These are phyloP conservation scores for Cyclophora albipunctata DNA, from an alignment of 2,888 invertebrate species.

Conservation along the genomic window DNA sequence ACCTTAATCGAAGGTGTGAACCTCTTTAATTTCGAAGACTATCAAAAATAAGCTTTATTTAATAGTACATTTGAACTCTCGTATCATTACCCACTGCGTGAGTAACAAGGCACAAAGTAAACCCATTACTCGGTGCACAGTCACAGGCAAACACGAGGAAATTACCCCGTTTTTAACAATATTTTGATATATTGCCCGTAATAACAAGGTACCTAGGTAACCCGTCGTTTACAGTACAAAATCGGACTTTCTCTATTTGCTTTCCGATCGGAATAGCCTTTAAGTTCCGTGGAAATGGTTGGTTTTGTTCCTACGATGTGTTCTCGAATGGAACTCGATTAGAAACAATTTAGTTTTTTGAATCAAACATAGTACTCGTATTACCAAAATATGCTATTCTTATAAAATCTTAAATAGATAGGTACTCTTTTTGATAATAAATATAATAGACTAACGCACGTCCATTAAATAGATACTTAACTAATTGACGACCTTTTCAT, in stretches of 20 bases:
- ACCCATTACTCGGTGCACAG: constrained; percentile 6
- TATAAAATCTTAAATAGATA: no score
- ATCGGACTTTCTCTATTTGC: constrained; percentile 54
- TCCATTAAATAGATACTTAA: no score
- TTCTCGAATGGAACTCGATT: constrained; percentile 16
- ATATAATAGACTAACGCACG: no score
- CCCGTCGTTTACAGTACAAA: constrained; percentile 52
- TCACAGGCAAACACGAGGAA: constrained; percentile 45
- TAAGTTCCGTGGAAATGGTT: constrained; percentile 27
- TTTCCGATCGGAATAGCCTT: constrained; percentile 43
- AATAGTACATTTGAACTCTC: neutral
- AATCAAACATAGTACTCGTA: no score
- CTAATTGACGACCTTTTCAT: no score
- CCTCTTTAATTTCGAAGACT: no score
- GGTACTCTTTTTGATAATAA: no score
- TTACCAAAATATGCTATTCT: no score
- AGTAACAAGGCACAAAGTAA: neutral
- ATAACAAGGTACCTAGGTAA: constrained; percentile 49
- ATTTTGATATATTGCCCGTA: constrained; percentile 70
- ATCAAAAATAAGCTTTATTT: no score
- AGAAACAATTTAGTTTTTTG: neutral
- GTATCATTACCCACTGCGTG: neutral
- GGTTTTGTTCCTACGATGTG: constrained; percentile 19
- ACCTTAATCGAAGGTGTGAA: no score
- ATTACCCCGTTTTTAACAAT: constrained; percentile 58